Evolutionary conservation across 2,113 vertebrate genomes (phyloP), one percentile per base, ranked within the genome.

Genomic region (Istiophorus platypterus): DNA sequence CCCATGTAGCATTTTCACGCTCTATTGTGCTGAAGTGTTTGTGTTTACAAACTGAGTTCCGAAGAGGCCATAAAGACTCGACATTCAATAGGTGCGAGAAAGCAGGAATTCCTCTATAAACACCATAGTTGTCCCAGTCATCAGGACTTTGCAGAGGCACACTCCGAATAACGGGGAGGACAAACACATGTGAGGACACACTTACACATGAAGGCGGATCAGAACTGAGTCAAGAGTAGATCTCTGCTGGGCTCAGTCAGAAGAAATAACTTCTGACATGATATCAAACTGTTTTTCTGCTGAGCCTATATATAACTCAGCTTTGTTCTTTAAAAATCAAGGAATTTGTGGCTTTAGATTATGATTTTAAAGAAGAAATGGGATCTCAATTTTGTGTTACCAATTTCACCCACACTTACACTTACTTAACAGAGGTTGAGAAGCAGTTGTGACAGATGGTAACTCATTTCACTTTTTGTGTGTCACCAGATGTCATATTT

Each of bases 51-150:
- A 89, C 76, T 57, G 71, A 89, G 82, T 88, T 91, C 86, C 90
- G 65, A 84, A 74, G 83, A 89, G 78, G 86, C 63, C 88, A 83
- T 90, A 92, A 93, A 93, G 76, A 84, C 51, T 51, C 31, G 8
- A 52, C 54, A 54, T 65, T 94, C 83, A 88, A 90, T 87, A 79
- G 86, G 81, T 69, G 73, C 5, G 24, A 88, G 76, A 85, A 67
- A 76, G 68, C 80, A 91, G 89, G 93, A 94, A 92, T 93, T 89
- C 89, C 85, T 92, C 86, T 64, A 80, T 87, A 93, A 94, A 93
- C 84, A 92, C 59, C 41, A 72, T 62, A 83, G 73, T 76, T 61
- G 79, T 79, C 70, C 39, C 68, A 81, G 72, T 68, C 86, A 85
- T 86, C 79, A 74, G 75, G 82, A 76, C 49, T 59, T 56, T 76